Conservation (phyloP, 2,888 invertebrate genomes). For the Linyphia triangularis region DNA sequence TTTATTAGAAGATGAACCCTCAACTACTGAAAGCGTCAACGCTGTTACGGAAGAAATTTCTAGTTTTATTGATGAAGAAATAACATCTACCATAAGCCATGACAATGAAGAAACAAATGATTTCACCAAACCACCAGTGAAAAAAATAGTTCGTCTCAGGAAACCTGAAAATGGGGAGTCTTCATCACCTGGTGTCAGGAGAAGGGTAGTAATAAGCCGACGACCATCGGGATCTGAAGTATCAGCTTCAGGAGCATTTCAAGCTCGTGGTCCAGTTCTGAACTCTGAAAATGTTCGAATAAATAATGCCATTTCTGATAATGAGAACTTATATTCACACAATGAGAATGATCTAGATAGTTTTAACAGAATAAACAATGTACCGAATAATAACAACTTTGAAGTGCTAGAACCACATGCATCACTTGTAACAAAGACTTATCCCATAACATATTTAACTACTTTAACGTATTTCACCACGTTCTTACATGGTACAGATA, state of each 20-base stretch:
- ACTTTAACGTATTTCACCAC: slow-evolving; percentile 77
- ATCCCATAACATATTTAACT: slow-evolving; percentile 77
- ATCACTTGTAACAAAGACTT: slow-evolving; percentile 41
- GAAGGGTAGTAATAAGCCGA: slow-evolving; percentile 63
- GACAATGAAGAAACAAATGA: slow-evolving; percentile 16
- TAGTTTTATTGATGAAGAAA: neutral
- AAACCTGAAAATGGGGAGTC: slow-evolving; percentile 62
- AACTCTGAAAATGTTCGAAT: neutral
- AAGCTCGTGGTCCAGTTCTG: slow-evolving; percentile 66
- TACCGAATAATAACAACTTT: neutral
- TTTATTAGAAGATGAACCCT: neutral
- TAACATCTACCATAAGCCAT: neutral
- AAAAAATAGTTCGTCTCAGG: slow-evolving; percentile 61
- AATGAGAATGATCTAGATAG: slow-evolving; percentile 50
- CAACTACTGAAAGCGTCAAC: neutral
- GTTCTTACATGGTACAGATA: slow-evolving; percentile 76
- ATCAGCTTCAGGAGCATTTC: slow-evolving; percentile 26
- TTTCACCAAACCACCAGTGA: slow-evolving; percentile 39
- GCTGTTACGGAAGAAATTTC: neutral
- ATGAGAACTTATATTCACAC: slow-evolving; percentile 1
- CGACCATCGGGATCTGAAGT: slow-evolving; percentile 27
- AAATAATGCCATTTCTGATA: slow-evolving; percentile 46
- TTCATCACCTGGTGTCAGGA: slow-evolving; percentile 22
- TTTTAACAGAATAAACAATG: slow-evolving; percentile 21
- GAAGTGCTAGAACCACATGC: neutral